phyloP scores from a whole-genome alignment of 2,113 vertebrate species.

The Strix aluco region DNA sequence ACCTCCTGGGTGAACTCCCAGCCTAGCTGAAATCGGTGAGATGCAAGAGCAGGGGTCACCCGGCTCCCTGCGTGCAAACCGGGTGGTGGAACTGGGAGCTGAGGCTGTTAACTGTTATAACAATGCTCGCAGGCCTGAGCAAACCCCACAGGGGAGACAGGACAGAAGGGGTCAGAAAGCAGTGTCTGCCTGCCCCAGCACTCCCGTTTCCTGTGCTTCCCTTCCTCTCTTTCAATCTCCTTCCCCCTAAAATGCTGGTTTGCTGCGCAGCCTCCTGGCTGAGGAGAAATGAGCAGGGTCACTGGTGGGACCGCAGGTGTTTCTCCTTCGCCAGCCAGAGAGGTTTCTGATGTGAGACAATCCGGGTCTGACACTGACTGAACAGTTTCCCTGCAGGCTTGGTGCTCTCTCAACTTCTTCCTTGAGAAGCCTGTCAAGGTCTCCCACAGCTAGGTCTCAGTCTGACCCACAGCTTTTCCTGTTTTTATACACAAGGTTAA shows the following conservation, averaged over 20 bases:
- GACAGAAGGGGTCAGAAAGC: background rate
- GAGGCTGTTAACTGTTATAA: too few relatives aligned
- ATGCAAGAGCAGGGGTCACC: background rate
- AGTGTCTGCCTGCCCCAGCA: too few relatives aligned
- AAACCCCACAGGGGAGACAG: background rate
- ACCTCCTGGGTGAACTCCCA: too few relatives aligned
- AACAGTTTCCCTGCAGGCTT: background rate
- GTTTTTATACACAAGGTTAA: background rate
- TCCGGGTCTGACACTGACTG: accelerated
- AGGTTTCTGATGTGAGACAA: background rate
- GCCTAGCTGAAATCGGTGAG: background rate
- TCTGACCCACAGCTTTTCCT: background rate
- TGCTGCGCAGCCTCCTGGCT: background rate
- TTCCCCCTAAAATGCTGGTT: too few relatives aligned
- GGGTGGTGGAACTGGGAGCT: accelerated
- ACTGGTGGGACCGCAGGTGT: accelerated
- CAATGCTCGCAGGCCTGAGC: accelerated
- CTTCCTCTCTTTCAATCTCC: too few relatives aligned
- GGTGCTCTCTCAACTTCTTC: too few relatives aligned
- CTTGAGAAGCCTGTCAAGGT: background rate
- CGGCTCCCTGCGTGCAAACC: accelerated
- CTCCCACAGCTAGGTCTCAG: background rate
- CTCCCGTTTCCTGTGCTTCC: background rate
- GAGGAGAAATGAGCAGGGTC: background rate
- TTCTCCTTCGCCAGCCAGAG: background rate